A percentile compares a stretch with the other conserved stretches of the same genome.
Evolutionary conservation across 2,113 vertebrate genomes (phyloP).

Genomic region (Coptodon rendalli): DNA sequence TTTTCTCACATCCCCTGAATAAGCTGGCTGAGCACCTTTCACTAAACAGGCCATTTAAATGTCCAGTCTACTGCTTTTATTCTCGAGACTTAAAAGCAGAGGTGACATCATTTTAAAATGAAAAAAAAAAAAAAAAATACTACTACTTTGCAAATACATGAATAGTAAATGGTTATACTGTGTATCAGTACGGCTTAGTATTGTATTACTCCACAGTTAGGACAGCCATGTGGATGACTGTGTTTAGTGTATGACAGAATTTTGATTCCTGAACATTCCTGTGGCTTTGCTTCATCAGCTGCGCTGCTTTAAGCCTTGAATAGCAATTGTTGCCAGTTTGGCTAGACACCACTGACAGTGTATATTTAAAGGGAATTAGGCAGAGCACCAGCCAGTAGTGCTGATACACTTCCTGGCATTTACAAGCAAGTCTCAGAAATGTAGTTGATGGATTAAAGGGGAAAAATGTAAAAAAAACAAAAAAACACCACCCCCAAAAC

Average conservation of each 20-base stretch:
- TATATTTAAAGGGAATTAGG: neutral
- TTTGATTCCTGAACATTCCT: neutral
- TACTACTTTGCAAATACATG: neutral
- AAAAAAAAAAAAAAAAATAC: neutral
- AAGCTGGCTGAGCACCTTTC: neutral
- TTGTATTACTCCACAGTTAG: neutral
- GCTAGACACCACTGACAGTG: neutral
- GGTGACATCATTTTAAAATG: neutral
- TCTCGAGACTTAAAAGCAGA: neutral
- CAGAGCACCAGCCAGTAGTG: neutral
- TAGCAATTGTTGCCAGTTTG: neutral
- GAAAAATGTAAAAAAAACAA: neutral
- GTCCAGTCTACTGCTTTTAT: neutral
- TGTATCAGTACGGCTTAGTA: neutral
- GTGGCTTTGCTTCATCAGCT: neutral
- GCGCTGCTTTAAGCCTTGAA: neutral
- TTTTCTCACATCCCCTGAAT: neutral
- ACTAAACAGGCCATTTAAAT: neutral
- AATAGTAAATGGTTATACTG: neutral
- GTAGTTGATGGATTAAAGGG: neutral
- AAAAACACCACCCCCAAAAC: neutral
- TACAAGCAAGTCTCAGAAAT: neutral
- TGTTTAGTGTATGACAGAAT: neutral
- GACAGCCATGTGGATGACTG: neutral
- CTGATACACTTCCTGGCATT: neutral